Evolutionary conservation across 2,797 vertebrate species (phyloP), one percentile per base, ranked within the genome.

Genomic region (Nannoperca obscura): DNA sequence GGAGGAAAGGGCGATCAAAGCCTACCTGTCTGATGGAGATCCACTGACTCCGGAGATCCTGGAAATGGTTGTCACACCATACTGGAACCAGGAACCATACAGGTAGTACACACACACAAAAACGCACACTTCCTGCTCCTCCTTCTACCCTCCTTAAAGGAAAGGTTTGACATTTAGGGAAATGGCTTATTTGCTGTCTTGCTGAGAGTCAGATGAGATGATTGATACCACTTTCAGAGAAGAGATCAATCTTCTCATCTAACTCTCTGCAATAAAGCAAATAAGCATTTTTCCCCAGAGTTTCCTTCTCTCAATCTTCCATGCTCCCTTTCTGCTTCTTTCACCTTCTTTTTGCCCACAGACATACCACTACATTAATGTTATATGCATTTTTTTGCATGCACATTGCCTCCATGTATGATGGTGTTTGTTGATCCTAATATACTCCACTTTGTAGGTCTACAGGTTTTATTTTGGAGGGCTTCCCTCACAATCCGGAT

Each of bases 391-490:
- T 32, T 32, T 32, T 20, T 34, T 49, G 7, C 7, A 34, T 34
- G 44, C 34, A 34, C 22, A 55, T 19, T 61, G 10, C 46, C 14
- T 40, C 4, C 8, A 42, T 60, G n/a, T 67, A 17, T 1, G 11
- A 13, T 47, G 2, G n/a, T 61, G 20, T 69, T 75, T 70, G 7
- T 38, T 66, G 12, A 68, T 20, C 49, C 54, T 15, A 8, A 72
- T 12, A 44, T 63, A 17, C 22, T 70, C 38, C 64, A 1, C 38
- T 24, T 72, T 65, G 12, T 53, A 96, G 96, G 86, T 98, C 97
- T 12, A 95, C 93, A 42, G 98, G 98, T 47, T 99, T 99, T 91
- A 93, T 99, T 86, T 88, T 99, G 76, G 98, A 99, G 81, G 97
- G 97, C 53, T 99, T 99, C 87, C 98, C 97, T 44, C 86, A 91